A percentile compares a stretch with the other conserved stretches of the same genome.
Conservation (phyloP, 2,113 vertebrate species). For the Phalacrocorax carbo region DNA sequence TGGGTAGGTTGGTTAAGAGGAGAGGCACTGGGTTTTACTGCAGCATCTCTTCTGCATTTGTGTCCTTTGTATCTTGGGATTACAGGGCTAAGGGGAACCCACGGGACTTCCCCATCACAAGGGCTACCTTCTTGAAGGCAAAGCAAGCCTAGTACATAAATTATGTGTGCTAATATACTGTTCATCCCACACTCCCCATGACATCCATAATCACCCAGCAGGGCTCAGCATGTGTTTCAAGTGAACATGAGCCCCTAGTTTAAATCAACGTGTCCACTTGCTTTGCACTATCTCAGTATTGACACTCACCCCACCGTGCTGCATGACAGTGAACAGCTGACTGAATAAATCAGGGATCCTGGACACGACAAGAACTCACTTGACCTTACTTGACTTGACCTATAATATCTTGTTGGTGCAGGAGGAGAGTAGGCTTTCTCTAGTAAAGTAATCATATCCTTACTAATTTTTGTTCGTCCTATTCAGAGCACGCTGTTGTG, state of each 20-base stretch:
- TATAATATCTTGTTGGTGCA: neutral
- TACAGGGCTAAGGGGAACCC: neutral
- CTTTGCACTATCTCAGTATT: neutral
- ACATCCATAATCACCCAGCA: slow-evolving; percentile 44
- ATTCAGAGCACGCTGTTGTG: slow-evolving; percentile 1
- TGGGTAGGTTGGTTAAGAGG: neutral
- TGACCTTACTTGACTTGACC: slow-evolving; percentile 62
- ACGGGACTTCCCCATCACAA: neutral
- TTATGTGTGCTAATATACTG: neutral
- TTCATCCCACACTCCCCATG: neutral
- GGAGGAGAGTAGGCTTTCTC: slow-evolving; percentile 34
- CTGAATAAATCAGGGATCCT: slow-evolving; percentile 46
- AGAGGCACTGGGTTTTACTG: neutral
- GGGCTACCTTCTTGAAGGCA: neutral
- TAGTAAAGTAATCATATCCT: slow-evolving; percentile 58
- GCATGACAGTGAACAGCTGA: slow-evolving; percentile 43
- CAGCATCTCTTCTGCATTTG: neutral
- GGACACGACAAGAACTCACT: slow-evolving; percentile 48
- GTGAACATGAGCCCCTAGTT: neutral
- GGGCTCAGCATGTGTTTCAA: neutral
- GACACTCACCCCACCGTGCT: neutral
- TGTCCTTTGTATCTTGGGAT: neutral
- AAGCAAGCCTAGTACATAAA: neutral
- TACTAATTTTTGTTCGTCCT: slow-evolving; percentile 50
- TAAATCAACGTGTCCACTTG: neutral